These are phyloP conservation scores for Drosophila parabipectinata DNA, from an alignment of 1,140 invertebrate genomes.

Conservation along the genomic window DNA sequence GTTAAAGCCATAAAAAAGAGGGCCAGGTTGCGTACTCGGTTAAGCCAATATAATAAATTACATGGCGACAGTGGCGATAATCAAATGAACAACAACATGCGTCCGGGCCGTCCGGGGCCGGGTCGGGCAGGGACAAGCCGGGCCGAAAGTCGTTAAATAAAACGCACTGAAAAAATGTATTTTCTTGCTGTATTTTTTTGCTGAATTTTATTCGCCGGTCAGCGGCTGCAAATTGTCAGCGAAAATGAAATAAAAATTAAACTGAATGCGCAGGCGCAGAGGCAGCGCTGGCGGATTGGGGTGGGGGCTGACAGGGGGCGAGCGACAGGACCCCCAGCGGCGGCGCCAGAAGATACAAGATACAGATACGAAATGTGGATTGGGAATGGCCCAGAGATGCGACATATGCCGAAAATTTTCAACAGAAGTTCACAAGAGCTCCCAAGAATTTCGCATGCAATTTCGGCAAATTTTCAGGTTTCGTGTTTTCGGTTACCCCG, in stretches of 20 bases:
- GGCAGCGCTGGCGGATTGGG: neutral
- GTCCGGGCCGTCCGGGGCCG: conserved; percentile 7
- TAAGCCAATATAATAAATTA: conserved; percentile 82
- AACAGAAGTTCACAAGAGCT: conserved; percentile 64
- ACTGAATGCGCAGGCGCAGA: conserved; percentile 71
- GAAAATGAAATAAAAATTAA: conserved; percentile 80
- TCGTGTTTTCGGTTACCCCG: neutral
- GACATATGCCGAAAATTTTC: conserved; percentile 80
- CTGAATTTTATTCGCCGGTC: conserved; percentile 16
- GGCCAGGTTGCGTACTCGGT: conserved; percentile 42
- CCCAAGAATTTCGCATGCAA: conserved; percentile 70
- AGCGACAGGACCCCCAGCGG: conserved; percentile 75
- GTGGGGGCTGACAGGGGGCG: conserved; percentile 1
- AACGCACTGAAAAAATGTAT: conserved; percentile 59
- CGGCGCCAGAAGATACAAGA: conserved; percentile 80
- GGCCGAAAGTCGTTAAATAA: conserved; percentile 62
- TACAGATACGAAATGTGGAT: conserved; percentile 69
- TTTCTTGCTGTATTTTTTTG: conserved; percentile 15
- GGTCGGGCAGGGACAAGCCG: no score
- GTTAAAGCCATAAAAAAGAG: conserved; percentile 80
- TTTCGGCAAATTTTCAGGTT: conserved; percentile 37
- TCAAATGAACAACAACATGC: conserved; percentile 80
- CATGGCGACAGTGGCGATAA: conserved; percentile 80
- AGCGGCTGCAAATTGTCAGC: conserved; percentile 72
- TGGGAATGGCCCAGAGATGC: conserved; percentile 50